phyloP scores from a whole-genome alignment of 2,888 invertebrate genomes.

The Sminthurinus aureus region DNA sequence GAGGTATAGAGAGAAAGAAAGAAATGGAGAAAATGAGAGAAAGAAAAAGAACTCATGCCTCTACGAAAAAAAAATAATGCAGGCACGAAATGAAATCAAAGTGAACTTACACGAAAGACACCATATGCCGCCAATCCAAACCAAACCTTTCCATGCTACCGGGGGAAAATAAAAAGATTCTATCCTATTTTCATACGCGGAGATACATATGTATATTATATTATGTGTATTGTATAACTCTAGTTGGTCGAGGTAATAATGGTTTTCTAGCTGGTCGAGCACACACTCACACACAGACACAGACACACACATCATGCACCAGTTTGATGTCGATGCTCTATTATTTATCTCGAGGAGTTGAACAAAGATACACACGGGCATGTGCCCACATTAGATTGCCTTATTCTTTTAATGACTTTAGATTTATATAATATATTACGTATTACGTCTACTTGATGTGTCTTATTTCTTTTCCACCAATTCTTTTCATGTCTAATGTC shows the following conservation, averaged over 20 bases:
- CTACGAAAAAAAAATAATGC: neutral
- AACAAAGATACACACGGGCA: neutral
- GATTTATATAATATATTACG: neutral
- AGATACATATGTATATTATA: neutral
- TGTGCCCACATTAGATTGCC: neutral
- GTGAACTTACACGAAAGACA: slow-evolving; percentile 16
- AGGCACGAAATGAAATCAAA: slow-evolving; percentile 30
- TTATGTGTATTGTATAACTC: too few species aligned
- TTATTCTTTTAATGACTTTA: slow-evolving; percentile 1
- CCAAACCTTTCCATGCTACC: neutral
- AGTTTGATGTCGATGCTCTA: neutral
- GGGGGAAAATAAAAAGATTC: neutral
- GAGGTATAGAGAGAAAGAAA: neutral
- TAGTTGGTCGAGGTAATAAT: neutral
- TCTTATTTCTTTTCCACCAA: too few species aligned
- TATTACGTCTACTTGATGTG: too few species aligned
- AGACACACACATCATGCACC: too few species aligned
- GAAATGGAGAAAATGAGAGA: neutral
- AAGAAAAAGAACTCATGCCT: neutral
- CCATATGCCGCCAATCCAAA: slow-evolving; percentile 15
- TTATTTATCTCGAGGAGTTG: neutral
- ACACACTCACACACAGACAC: neutral
- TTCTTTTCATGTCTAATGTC: too few species aligned
- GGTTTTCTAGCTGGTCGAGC: neutral
- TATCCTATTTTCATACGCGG: neutral